Percentiles rank a stretch among this genome's conserved stretches.
phyloP scores from a whole-genome alignment of 30 jellyfish, hydroid and myxozoan genomes.

The Pseudorhiza aurosa region DNA sequence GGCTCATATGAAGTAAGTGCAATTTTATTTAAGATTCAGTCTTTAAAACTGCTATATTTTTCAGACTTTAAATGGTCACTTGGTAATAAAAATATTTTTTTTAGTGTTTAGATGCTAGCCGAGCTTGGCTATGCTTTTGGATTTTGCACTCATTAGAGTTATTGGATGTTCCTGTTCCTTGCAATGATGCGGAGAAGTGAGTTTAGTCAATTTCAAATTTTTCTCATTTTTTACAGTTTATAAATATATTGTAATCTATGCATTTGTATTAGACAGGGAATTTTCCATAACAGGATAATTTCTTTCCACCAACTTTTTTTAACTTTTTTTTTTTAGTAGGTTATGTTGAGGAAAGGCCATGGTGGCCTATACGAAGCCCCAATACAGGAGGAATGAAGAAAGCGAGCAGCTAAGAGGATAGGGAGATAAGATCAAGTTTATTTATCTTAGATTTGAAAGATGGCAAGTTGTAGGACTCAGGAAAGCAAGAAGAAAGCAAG shows the following conservation, averaged over 20 bases:
- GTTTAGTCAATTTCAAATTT: background rate
- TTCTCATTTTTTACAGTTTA: too few relatives aligned
- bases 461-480: too few relatives aligned
- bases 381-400: too few relatives aligned
- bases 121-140: conserved; percentile 98
- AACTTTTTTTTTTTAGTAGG: too few relatives aligned
- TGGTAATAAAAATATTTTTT: background rate
- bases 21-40: too few relatives aligned
- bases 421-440: too few relatives aligned
- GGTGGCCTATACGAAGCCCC: too few relatives aligned
- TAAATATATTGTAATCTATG: background rate
- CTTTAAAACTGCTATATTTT: background rate
- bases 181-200: conserved; percentile 79
- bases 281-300: background rate
- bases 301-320: too few relatives aligned
- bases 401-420: too few relatives aligned
- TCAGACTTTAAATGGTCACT: background rate
- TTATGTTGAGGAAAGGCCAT: too few relatives aligned
- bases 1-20: conserved; percentile 61
- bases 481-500: too few relatives aligned
- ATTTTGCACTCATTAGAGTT: conserved; percentile 83
- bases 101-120: conserved; percentile 95
- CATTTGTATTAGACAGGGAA: background rate
- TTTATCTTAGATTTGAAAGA: too few relatives aligned
- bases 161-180: conserved; percentile 88